A percentile compares a stretch with the other conserved stretches of the same genome.
Conservation (phyloP, 2,113 vertebrate genomes). For the Chaetops frenatus region DNA sequence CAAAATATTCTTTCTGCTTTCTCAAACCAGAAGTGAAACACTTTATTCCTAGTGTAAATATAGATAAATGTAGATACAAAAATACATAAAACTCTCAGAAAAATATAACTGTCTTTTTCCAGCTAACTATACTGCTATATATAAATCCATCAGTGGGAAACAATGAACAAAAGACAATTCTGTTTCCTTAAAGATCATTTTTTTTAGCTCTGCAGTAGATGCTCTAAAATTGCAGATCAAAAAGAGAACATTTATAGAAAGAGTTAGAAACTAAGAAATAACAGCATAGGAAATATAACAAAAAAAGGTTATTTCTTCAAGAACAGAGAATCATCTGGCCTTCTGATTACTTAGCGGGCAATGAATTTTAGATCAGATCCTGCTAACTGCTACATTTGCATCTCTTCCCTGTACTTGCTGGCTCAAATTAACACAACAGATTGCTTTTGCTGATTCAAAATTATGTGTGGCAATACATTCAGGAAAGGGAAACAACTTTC, state of each 20-base stretch:
- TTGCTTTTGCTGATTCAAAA: not conserved
- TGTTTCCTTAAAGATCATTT: not conserved
- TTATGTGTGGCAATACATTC: not conserved
- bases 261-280: not conserved
- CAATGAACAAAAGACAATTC: slow-evolving; percentile 4
- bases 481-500: not conserved
- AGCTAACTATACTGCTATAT: not conserved
- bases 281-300: not conserved
- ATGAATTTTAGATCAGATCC: not conserved
- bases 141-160: not conserved
- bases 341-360: not conserved
- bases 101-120: not conserved
- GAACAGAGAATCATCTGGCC: not conserved
- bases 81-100: not conserved
- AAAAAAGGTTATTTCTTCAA: not conserved
- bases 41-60: not conserved
- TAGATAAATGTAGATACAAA: too few species aligned
- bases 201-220: not conserved
- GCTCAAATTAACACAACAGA: slow-evolving; percentile 40
- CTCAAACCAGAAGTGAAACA: not conserved
- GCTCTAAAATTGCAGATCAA: not conserved
- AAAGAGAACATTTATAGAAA: not conserved
- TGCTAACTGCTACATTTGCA: not conserved
- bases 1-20: not conserved
- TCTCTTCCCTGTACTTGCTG: not conserved